These are phyloP conservation scores for Pteromalus puparum DNA, from an alignment of 1,140 invertebrate genomes.

Conservation along the genomic window DNA sequence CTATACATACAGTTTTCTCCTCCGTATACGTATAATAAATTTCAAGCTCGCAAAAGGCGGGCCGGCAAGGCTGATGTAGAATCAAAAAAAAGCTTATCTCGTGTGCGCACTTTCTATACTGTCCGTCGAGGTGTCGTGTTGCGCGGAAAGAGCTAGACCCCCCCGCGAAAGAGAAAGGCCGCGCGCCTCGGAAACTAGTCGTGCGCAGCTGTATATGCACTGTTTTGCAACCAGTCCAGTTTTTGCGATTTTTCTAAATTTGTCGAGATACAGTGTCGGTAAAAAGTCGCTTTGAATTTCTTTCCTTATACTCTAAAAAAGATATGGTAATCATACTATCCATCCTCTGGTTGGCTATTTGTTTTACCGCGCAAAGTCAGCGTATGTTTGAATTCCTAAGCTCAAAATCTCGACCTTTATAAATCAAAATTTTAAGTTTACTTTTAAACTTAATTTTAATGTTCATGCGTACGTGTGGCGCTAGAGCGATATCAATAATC, in stretches of 20 bases:
- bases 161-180: conserved; percentile 38
- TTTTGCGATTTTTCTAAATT: neutral
- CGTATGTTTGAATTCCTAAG: too few relatives aligned
- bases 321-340: too few relatives aligned
- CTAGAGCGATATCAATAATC: too few relatives aligned
- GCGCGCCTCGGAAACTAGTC: conserved; percentile 5
- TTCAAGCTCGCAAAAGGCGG: neutral
- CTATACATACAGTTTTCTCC: too few relatives aligned
- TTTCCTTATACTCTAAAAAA: too few relatives aligned
- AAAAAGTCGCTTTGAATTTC: neutral
- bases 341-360: too few relatives aligned
- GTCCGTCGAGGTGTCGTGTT: neutral
- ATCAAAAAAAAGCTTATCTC: conserved; percentile 33
- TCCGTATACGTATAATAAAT: neutral
- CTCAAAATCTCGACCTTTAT: too few relatives aligned
- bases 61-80: neutral
- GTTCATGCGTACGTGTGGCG: too few relatives aligned
- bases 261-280: neutral
- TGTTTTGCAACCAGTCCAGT: conserved; percentile 27
- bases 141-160: neutral
- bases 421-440: too few relatives aligned
- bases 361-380: too few relatives aligned
- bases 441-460: too few relatives aligned
- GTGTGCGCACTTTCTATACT: conserved; percentile 33
- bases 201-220: neutral